phyloP scores from a whole-genome alignment of 2,888 invertebrate species.

The Meiosimyza decipiens region DNA sequence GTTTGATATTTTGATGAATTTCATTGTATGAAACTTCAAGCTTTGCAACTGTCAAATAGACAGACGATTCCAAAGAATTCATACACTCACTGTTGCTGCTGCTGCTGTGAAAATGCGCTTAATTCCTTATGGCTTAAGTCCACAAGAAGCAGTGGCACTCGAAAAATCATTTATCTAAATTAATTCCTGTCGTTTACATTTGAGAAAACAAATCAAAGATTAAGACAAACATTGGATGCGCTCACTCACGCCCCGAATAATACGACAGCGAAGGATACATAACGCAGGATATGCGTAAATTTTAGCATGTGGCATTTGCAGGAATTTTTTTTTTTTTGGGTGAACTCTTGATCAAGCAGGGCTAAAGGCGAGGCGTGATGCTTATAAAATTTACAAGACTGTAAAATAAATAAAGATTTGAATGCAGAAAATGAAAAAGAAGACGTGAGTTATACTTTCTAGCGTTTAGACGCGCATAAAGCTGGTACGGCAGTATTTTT shows the following conservation, averaged over 20 bases:
- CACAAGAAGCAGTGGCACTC: constrained; percentile 47
- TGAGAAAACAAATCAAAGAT: constrained; percentile 67
- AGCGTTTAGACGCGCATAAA: no score
- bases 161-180: constrained; percentile 68
- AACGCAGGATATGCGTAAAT: constrained; percentile 41
- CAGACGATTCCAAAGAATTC: no score
- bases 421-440: constrained; percentile 22
- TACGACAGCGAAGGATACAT: background rate
- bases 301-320: constrained; percentile 45
- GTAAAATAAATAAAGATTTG: constrained; percentile 59
- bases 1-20: constrained; percentile 36
- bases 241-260: no score
- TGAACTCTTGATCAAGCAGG: constrained; percentile 34
- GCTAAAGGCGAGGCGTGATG: constrained; percentile 49
- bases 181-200: constrained; percentile 69
- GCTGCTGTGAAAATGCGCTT: background rate
- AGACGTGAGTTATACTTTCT: no score
- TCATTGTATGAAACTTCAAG: background rate
- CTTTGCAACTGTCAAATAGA: background rate
- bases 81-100: background rate
- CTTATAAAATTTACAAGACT: constrained; percentile 47
- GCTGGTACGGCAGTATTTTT: no score
- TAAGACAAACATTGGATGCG: constrained; percentile 65
- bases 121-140: background rate
- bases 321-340: constrained; percentile 42